These are phyloP conservation scores for Sinocyclocheilus anophthalmus DNA, from an alignment of 2,113 vertebrate genomes.

Conservation along the genomic window DNA sequence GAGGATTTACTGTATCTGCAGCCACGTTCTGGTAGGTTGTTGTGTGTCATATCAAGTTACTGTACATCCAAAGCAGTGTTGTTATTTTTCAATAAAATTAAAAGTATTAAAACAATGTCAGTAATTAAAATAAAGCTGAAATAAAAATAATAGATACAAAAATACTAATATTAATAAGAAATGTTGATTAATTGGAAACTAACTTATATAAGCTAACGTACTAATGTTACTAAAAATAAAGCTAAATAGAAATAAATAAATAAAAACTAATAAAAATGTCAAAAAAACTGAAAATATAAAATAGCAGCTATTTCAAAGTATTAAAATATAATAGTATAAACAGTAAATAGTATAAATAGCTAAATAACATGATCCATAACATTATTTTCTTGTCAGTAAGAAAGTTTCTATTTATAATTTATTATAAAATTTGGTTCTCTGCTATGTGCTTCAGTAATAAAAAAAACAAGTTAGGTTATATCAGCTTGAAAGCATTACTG, in stretches of 20 bases:
- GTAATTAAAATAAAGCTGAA: neutral
- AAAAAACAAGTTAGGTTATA: neutral
- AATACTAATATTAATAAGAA: neutral
- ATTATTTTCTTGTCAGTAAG: neutral
- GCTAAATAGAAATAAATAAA: neutral
- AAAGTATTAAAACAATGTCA: neutral
- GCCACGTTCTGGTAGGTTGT: neutral
- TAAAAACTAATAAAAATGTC: no score
- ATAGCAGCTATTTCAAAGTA: neutral
- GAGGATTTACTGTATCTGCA: neutral
- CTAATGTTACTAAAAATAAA: neutral
- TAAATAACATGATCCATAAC: neutral
- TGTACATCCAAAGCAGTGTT: neutral
- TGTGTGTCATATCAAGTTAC: neutral
- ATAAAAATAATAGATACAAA: neutral
- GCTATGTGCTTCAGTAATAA: neutral
- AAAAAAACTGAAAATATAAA: neutral
- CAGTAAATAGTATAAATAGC: no score
- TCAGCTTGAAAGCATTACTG: neutral
- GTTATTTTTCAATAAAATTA: neutral
- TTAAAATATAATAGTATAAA: neutral
- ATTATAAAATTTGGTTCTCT: neutral
- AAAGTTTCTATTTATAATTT: neutral
- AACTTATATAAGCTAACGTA: neutral
- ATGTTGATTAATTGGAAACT: neutral